Evolutionary conservation across 2,113 vertebrate genomes (phyloP).

Genomic region (Pyrgilauda ruficollis): DNA sequence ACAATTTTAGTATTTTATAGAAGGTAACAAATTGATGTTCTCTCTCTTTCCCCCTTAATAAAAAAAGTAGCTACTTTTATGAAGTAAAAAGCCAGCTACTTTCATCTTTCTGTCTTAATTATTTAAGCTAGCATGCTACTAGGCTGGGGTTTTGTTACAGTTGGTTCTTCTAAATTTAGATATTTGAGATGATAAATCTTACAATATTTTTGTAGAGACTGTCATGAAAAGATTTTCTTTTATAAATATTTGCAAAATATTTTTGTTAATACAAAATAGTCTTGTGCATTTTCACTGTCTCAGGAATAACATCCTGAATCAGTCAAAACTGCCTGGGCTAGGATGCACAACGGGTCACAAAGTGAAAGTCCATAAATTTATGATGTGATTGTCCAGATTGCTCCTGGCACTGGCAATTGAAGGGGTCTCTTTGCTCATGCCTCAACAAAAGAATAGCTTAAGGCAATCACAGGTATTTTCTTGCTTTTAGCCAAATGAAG

Average conservation of each 20-base stretch:
- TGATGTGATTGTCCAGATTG: neutral
- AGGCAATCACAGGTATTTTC: neutral
- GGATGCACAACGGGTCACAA: fast-evolving
- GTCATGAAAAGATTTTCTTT: neutral
- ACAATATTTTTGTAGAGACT: neutral
- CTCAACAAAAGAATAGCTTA: neutral
- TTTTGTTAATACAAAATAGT: neutral
- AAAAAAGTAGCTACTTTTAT: neutral
- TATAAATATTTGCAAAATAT: neutral
- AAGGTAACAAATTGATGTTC: neutral
- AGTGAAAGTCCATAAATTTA: neutral
- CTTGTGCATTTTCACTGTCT: neutral
- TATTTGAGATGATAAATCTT: neutral
- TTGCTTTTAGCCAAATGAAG: neutral
- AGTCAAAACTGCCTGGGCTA: neutral
- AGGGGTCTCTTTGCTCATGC: neutral
- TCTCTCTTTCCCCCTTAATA: fast-evolving
- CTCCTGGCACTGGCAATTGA: neutral
- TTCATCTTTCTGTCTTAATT: neutral
- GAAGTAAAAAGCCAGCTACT: neutral
- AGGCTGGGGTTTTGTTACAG: neutral
- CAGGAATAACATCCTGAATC: neutral
- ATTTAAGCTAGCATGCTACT: neutral
- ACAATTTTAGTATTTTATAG: neutral
- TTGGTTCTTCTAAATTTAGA: neutral